These are phyloP conservation scores for Oncorhynchus nerka DNA, from an alignment of 2,113 vertebrate genomes.

Conservation along the genomic window DNA sequence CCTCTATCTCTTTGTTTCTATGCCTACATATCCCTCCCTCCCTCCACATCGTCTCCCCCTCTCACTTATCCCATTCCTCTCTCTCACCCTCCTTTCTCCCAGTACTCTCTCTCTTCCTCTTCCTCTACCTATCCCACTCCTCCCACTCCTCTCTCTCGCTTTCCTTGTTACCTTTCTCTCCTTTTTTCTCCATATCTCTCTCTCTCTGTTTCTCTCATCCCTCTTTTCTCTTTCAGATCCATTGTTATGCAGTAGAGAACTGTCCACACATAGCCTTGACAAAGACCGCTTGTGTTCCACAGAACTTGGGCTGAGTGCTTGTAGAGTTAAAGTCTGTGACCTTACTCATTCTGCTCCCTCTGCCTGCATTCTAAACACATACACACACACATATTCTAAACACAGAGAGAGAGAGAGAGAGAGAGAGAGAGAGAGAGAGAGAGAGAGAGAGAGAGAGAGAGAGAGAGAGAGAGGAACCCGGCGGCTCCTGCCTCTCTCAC, in stretches of 20 bases:
- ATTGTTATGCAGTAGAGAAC: constrained; percentile 56
- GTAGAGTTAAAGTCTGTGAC: constrained; percentile 59
- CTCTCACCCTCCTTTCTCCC: background rate
- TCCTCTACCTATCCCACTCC: background rate
- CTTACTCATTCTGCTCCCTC: constrained; percentile 50
- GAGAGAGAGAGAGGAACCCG: no score
- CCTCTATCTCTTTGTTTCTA: no score
- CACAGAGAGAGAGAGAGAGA: no score
- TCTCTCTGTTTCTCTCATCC: background rate
- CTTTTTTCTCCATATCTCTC: background rate
- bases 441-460: no score
- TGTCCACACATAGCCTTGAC: constrained; percentile 61
- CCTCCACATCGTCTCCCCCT: background rate
- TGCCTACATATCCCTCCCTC: background rate
- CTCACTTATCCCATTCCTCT: background rate
- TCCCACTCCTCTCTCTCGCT: background rate
- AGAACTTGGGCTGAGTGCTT: constrained; percentile 63
- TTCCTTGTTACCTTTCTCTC: background rate
- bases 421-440: no score
- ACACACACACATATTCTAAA: background rate
- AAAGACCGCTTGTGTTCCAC: constrained; percentile 67
- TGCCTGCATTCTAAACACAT: constrained; percentile 2
- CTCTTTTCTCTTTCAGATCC: constrained; percentile 12
- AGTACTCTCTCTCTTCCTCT: background rate
- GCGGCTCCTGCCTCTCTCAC: constrained; percentile 23